A percentile compares a stretch with the other conserved stretches of the same genome.
Evolutionary conservation across 2,113 vertebrate genomes (phyloP).

Genomic region (Hydrolagus affinis): DNA sequence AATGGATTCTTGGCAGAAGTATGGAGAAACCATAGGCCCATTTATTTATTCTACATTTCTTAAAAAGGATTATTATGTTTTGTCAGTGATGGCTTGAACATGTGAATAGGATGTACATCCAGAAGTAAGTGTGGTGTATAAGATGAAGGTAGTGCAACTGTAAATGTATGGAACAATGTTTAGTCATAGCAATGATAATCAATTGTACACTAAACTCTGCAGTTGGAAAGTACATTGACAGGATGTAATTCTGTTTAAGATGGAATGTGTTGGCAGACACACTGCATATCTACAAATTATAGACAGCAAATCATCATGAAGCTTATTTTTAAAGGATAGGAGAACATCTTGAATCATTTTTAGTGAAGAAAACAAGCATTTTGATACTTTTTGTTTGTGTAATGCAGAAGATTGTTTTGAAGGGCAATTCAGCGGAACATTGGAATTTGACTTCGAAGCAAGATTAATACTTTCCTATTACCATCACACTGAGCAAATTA

Average conservation of each 20-base stretch:
- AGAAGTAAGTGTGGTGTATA: too few relatives aligned
- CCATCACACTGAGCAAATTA: conserved; percentile 26
- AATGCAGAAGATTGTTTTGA: not conserved
- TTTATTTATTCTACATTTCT: not conserved
- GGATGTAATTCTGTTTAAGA: not conserved
- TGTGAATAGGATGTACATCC: not conserved
- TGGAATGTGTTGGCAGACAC: not conserved
- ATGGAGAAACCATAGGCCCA: not conserved
- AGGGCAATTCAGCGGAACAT: not conserved
- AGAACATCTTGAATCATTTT: conserved; percentile 26
- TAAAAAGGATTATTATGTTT: not conserved
- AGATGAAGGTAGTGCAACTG: too few relatives aligned
- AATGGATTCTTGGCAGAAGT: too few relatives aligned
- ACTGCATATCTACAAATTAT: not conserved
- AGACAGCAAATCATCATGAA: not conserved
- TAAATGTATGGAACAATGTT: not conserved
- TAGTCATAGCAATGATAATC: not conserved
- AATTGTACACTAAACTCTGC: not conserved
- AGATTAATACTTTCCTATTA: conserved; percentile 22
- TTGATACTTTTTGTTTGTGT: conserved; percentile 21
- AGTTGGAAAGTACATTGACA: conserved; percentile 2
- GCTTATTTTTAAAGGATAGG: conserved; percentile 4
- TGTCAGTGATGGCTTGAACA: not conserved
- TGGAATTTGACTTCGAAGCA: conserved; percentile 25
- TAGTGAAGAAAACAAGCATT: conserved; percentile 16